Evolutionary conservation across 2,797 vertebrate species (phyloP).

Genomic region (Varecia variegata): DNA sequence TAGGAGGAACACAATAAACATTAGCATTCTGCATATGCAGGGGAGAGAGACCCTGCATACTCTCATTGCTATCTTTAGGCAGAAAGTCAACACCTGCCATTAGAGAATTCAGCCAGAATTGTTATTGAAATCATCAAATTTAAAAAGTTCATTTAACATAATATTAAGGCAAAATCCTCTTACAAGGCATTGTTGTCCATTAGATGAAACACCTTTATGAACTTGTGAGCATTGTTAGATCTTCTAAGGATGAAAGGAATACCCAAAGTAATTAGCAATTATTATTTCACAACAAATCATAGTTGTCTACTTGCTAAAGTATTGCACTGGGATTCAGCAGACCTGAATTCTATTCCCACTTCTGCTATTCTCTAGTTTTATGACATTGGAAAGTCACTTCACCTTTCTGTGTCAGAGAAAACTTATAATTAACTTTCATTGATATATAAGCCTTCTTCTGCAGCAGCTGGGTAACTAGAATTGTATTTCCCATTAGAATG

Average conservation of each 20-base stretch:
- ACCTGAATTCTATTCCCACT: slow-evolving; percentile 53
- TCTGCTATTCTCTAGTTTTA: slow-evolving; percentile 54
- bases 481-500: not conserved
- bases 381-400: slow-evolving; percentile 66
- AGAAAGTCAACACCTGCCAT: not conserved
- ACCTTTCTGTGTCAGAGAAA: slow-evolving; percentile 60
- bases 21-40: not conserved
- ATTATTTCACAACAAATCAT: slow-evolving; percentile 65
- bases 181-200: not conserved
- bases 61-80: not conserved
- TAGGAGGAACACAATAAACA: not conserved
- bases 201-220: slow-evolving; percentile 58
- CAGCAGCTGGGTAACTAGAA: slow-evolving; percentile 11
- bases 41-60: not conserved
- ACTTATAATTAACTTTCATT: slow-evolving; percentile 63
- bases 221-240: slow-evolving; percentile 53
- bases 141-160: slow-evolving; percentile 36
- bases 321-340: slow-evolving; percentile 48
- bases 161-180: slow-evolving; percentile 21
- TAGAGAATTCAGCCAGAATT: slow-evolving; percentile 6
- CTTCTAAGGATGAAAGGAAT: slow-evolving; percentile 55
- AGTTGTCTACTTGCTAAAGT: slow-evolving; percentile 41
- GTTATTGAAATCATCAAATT: slow-evolving; percentile 3
- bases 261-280: slow-evolving; percentile 68
- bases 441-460: slow-evolving; percentile 20